phyloP scores from a whole-genome alignment of 1,140 invertebrate species.

The Pseudomyrmex concolor region DNA sequence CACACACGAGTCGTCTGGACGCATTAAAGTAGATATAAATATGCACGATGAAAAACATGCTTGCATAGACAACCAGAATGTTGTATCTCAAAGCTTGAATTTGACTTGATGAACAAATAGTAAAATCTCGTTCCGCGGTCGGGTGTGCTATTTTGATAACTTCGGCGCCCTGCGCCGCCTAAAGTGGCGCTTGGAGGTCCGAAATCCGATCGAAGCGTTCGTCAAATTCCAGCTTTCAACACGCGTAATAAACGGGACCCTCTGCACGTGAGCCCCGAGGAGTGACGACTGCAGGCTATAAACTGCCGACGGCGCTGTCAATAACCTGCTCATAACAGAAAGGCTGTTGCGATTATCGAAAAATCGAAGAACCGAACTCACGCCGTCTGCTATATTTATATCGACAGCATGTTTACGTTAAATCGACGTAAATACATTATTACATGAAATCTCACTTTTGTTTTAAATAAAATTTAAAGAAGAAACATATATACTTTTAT shows the following conservation, averaged over 20 bases:
- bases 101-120: slow-evolving; percentile 13
- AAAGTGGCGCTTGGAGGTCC: slow-evolving; percentile 13
- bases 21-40: slow-evolving; percentile 31
- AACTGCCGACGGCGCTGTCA: slow-evolving; percentile 55
- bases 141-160: slow-evolving; percentile 25
- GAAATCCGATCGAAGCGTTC: slow-evolving; percentile 26
- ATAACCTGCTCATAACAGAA: slow-evolving; percentile 43
- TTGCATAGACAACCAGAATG: slow-evolving; percentile 6
- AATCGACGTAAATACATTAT: not conserved
- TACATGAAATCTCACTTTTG: not conserved
- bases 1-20: not conserved
- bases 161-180: slow-evolving; percentile 4
- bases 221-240: slow-evolving; percentile 48
- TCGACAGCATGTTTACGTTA: not conserved
- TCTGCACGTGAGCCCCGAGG: slow-evolving; percentile 73
- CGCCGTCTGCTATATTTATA: not conserved
- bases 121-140: not conserved
- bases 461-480: slow-evolving; percentile 2
- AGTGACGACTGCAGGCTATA: slow-evolving; percentile 62
- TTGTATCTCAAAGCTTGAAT: slow-evolving; percentile 26
- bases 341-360: slow-evolving; percentile 47
- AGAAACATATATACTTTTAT: not conserved
- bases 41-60: slow-evolving; percentile 40
- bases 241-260: slow-evolving; percentile 69
- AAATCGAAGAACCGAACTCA: slow-evolving; percentile 22